Base-by-base conservation (phyloP, 2,797 vertebrate genomes). In the Alfaro cultratus region DNA sequence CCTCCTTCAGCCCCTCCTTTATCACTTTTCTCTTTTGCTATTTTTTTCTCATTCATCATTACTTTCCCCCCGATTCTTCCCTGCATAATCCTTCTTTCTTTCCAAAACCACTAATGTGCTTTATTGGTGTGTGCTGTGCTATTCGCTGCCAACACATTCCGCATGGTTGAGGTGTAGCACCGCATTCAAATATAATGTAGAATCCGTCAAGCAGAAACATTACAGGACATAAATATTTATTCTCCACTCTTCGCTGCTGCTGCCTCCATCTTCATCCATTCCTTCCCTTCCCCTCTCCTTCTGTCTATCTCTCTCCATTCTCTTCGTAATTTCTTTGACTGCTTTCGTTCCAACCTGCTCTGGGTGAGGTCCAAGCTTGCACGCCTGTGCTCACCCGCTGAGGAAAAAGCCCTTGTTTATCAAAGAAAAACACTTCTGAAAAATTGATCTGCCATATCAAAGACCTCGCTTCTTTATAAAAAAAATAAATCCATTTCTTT, bases 181-280 rank as follows among this genome's bases (percentile, higher is more conserved):
- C 80, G 86, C 89, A 89, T 94, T 94, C 88, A 86, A 92, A 93
- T 93, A 88, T 91, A 88, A 94, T 95, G 92, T 91, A 88, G 88
- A 95, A 82, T 87, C 94, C 85, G 91, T 94, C 94, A 91, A 82
- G 94, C 94, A 93, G 90, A 93, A 94, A 94, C 93, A 94, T 95
- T 94, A 95, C 91, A 91, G 81, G 80, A 89, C 88, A 94, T 95
- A 95, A 92, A 96, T 95, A 95, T 95, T 93, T 94, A 95, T 95
- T 93, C 86, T 91, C 84, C 80, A 57, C 91, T 87, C 90, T 89
- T 91, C 91, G 83, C 86, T 77, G 92, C 80, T 75, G 84, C 86
- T 83, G 87, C 87, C 86, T 86, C 85, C 79, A 86, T 90, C 91
- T 92, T 91, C 87, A 91, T 93, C 89, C 90, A 91, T 90, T 84